A percentile compares a stretch with the other conserved stretches of the same genome.
Conservation (phyloP, 1,140 invertebrate species). For the Drosophila arizonae region DNA sequence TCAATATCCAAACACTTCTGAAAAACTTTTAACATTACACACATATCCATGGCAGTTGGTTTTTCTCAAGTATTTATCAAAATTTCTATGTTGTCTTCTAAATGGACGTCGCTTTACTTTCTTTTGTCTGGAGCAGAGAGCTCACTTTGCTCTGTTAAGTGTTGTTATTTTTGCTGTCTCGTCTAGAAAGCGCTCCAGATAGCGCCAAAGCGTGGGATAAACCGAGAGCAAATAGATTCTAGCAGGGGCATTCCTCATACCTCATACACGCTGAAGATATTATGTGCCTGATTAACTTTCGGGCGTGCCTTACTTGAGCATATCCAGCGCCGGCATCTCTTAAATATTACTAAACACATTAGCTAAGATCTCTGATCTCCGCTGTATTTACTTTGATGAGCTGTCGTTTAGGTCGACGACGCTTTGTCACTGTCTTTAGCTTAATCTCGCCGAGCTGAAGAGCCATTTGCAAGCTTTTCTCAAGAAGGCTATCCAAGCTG, state of each 20-base stretch:
- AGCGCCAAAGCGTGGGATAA: not conserved
- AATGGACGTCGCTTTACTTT: constrained; percentile 72
- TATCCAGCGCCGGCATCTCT: not conserved
- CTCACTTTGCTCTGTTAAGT: constrained; percentile 35
- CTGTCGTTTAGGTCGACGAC: too few relatives aligned
- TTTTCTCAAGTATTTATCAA: constrained; percentile 34
- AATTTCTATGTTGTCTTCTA: constrained; percentile 57
- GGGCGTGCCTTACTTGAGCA: not conserved
- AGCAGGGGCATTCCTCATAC: not conserved
- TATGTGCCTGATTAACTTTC: not conserved
- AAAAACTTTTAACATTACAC: constrained; percentile 38
- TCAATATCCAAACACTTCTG: constrained; percentile 64
- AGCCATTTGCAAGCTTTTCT: too few relatives aligned
- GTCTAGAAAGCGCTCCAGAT: constrained; percentile 25
- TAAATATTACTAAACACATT: not conserved
- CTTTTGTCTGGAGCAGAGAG: constrained; percentile 57
- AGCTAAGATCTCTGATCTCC: too few relatives aligned
- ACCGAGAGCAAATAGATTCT: constrained; percentile 5
- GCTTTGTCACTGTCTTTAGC: too few relatives aligned
- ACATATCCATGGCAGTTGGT: constrained; percentile 49
- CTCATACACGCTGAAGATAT: not conserved
- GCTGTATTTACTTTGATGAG: too few relatives aligned
- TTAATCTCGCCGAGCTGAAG: too few relatives aligned
- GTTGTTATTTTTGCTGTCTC: constrained; percentile 25
- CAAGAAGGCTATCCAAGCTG: too few relatives aligned